These are phyloP conservation scores for Mystacornis crossleyi DNA, from an alignment of 2,113 vertebrate species.

Conservation along the genomic window DNA sequence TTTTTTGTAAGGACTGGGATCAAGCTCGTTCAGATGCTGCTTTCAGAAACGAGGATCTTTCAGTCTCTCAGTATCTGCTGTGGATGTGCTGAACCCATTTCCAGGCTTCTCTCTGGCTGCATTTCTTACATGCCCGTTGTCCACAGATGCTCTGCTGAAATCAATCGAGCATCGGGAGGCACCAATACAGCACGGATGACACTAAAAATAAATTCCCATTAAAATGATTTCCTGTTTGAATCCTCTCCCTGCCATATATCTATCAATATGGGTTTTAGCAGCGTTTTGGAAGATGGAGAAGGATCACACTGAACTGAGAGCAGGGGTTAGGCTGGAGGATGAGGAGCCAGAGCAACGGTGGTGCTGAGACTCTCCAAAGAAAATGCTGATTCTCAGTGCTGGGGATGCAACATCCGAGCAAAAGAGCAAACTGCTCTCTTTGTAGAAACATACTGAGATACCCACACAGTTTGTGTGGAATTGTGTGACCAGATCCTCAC, in stretches of 20 bases:
- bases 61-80: not conserved
- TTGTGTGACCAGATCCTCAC: not conserved
- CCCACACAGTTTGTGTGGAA: not conserved
- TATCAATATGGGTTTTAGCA: not conserved
- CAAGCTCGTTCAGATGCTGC: not conserved
- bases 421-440: not conserved
- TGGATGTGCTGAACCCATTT: not conserved
- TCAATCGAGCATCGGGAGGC: not conserved
- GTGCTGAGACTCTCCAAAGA: not conserved
- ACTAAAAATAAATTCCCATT: constrained; percentile 22
- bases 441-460: not conserved
- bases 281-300: not conserved
- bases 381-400: not conserved
- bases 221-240: not conserved
- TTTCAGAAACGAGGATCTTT: not conserved
- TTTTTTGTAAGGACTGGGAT: not conserved
- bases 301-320: not conserved
- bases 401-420: not conserved
- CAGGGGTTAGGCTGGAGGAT: not conserved
- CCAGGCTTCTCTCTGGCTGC: not conserved
- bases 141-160: not conserved
- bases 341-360: not conserved
- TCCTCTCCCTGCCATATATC: not conserved
- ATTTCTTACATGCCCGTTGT: not conserved
- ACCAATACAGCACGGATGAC: not conserved